These are phyloP conservation scores for Bursaphelenchus okinawaensis DNA, from an alignment of 2,888 invertebrate species.

Conservation along the genomic window DNA sequence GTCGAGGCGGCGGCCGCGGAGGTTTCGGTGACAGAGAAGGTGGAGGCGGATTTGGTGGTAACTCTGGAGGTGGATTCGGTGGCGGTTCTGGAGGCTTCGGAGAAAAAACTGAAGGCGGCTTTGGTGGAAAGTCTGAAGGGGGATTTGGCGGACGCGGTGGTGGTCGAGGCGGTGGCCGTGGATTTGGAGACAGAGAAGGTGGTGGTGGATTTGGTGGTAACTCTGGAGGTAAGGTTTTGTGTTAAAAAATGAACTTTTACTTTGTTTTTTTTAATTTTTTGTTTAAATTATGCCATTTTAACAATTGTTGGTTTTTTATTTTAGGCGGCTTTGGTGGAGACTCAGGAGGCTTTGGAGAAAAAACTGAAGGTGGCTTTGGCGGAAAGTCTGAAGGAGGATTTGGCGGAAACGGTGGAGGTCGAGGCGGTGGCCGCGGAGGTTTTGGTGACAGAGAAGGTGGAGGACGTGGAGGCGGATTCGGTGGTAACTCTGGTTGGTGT, in stretches of 20 bases:
- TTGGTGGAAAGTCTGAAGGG: background rate
- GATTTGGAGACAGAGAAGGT: background rate
- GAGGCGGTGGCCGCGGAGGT: background rate
- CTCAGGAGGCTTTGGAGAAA: constrained; percentile 1
- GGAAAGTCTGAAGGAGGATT: background rate
- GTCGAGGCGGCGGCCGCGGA: background rate
- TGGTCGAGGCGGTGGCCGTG: background rate
- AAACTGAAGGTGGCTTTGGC: background rate
- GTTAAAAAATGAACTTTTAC: constrained; percentile 2
- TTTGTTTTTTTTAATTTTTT: too few species aligned
- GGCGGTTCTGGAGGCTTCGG: background rate
- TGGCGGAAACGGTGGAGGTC: background rate
- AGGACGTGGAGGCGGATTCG: background rate
- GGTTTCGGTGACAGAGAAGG: background rate
- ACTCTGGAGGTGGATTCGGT: background rate
- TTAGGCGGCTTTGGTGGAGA: background rate
- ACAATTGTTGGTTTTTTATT: too few species aligned
- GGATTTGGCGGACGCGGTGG: background rate
- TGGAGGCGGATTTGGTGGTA: background rate
- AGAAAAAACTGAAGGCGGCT: background rate
- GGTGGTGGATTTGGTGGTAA: background rate
- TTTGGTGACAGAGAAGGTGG: background rate
- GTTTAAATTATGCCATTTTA: too few species aligned
- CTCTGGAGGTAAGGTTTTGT: background rate
- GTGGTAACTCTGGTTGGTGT: too few species aligned